Evolutionary conservation across 2,113 vertebrate genomes (phyloP).

Genomic region (Talpa occidentalis): DNA sequence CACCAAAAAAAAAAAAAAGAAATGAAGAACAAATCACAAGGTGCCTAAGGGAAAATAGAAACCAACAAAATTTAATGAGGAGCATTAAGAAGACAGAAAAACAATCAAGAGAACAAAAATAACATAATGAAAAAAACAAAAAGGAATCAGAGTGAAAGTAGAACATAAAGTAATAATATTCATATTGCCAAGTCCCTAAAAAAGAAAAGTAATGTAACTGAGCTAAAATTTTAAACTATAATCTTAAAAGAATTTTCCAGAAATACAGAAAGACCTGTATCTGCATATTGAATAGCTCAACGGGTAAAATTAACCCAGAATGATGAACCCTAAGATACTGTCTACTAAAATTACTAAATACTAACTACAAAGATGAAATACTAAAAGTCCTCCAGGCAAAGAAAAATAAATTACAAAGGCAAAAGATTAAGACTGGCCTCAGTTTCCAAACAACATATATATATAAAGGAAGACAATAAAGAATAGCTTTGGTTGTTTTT

Average conservation of each 20-base stretch:
- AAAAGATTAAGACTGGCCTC: no score
- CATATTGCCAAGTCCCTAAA: neutral
- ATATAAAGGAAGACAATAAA: no score
- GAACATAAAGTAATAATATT: neutral
- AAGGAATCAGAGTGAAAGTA: neutral
- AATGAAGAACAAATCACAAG: conserved; percentile 32
- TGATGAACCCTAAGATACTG: no score
- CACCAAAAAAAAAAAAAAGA: no score
- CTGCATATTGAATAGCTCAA: neutral
- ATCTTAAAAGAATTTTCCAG: conserved; percentile 12
- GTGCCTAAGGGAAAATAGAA: neutral
- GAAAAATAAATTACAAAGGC: no score
- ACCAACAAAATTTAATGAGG: conserved; percentile 13
- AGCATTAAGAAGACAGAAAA: neutral
- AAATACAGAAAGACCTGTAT: conserved; percentile 2
- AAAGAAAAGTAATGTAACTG: neutral
- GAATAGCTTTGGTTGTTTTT: no score
- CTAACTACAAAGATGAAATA: no score
- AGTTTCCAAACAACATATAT: no score
- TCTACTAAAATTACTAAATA: no score
- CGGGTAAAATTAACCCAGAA: no score
- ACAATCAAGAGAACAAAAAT: conserved; percentile 22
- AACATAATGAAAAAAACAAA: neutral
- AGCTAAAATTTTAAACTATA: conserved; percentile 18
- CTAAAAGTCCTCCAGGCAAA: no score